Percentiles rank a stretch among this genome's conserved stretches.
phyloP scores from a whole-genome alignment of 2,888 invertebrate genomes.

The Gari tellinella region DNA sequence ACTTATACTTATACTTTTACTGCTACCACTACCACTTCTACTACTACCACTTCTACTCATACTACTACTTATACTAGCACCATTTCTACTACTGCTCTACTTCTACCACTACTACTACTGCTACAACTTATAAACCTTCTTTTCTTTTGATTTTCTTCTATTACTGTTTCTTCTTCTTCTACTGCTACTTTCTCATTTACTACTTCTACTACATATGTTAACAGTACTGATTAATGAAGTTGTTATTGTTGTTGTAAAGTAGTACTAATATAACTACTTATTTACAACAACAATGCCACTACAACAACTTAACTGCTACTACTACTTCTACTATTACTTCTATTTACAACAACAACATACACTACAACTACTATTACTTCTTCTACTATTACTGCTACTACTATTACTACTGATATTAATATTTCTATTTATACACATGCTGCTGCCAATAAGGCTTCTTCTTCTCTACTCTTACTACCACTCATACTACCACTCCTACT shows the following conservation, averaged over 20 bases:
- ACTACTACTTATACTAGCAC: constrained; percentile 10
- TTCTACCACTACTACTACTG: not conserved
- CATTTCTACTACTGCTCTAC: constrained; percentile 4
- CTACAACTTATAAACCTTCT: no score
- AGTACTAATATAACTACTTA: not conserved
- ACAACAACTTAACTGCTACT: not conserved
- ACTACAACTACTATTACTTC: constrained; percentile 9
- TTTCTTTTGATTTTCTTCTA: no score
- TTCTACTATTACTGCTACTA: not conserved
- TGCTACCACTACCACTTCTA: constrained; percentile 1
- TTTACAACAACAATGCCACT: not conserved
- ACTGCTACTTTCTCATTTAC: no score
- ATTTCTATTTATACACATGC: not conserved
- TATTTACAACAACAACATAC: constrained; percentile 4
- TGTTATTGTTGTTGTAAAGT: no score
- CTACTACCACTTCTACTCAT: constrained; percentile 9
- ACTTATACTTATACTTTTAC: constrained; percentile 9
- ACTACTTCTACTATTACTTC: constrained; percentile 8
- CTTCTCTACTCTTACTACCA: no score
- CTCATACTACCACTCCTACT: no score
- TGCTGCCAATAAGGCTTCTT: no score
- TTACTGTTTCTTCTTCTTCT: no score
- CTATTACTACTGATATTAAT: not conserved
- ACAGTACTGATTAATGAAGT: no score
- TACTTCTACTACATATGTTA: no score